These are phyloP conservation scores for Axis porcinus DNA, from an alignment of 2,113 vertebrate genomes.

Conservation along the genomic window DNA sequence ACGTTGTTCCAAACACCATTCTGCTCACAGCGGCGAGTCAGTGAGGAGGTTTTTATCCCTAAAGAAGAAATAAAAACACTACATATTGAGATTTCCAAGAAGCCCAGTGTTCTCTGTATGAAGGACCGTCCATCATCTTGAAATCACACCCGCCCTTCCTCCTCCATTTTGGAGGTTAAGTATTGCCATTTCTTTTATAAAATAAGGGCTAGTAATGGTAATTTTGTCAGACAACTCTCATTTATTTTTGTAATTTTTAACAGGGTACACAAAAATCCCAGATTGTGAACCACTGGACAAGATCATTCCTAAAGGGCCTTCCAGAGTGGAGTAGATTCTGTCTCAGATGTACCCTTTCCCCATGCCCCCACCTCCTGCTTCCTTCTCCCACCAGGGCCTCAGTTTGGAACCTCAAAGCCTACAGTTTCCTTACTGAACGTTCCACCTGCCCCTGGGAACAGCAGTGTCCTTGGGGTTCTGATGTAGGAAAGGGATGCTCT, in stretches of 20 bases:
- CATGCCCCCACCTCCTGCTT: rapidly evolving
- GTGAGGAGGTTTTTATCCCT: not conserved
- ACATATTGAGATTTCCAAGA: not conserved
- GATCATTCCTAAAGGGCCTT: not conserved
- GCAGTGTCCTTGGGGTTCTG: not conserved
- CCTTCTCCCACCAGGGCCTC: not conserved
- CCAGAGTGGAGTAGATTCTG: not conserved
- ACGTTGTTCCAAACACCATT: not conserved
- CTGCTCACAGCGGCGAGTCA: not conserved
- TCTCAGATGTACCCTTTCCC: not conserved
- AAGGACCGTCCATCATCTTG: not conserved
- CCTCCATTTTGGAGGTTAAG: not conserved
- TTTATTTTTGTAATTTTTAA: not conserved
- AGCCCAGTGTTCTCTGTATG: not conserved
- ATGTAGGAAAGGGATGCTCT: too few species aligned
- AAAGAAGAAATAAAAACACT: not conserved
- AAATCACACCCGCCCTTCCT: not conserved
- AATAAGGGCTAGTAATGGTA: not conserved
- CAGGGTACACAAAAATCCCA: not conserved
- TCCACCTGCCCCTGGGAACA: not conserved
- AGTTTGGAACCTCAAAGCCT: not conserved
- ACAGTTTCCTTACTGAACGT: not conserved
- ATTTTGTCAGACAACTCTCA: not conserved
- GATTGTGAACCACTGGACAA: not conserved
- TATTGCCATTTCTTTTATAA: not conserved